Conservation (phyloP, 2,797 vertebrate species). For the Halcyon chelicuti region DNA sequence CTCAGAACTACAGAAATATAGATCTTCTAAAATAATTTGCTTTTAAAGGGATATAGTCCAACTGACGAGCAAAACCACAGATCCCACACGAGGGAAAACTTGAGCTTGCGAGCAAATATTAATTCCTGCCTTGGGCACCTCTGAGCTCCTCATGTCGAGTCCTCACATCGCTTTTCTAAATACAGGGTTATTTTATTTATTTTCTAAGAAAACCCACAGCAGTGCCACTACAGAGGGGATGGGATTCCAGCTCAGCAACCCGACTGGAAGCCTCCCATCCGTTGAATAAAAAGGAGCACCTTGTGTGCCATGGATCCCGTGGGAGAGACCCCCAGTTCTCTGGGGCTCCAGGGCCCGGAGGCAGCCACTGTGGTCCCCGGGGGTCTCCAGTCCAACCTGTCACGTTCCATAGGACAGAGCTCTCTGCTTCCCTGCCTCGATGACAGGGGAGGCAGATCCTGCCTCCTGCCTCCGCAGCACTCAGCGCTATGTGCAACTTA, state of each 20-base stretch:
- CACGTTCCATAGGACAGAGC: background rate
- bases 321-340: background rate
- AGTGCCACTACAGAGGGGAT: accelerated
- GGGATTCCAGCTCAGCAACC: background rate
- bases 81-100: background rate
- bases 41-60: background rate
- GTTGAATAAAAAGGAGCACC: background rate
- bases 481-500: accelerated
- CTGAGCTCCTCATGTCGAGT: background rate
- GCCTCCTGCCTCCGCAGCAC: background rate
- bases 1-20: background rate
- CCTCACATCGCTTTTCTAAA: background rate
- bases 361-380: accelerated
- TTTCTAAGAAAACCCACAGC: background rate
- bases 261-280: accelerated
- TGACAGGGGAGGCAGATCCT: background rate
- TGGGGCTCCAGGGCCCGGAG: accelerated
- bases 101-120: background rate
- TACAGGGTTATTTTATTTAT: background rate
- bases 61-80: background rate
- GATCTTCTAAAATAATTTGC: background rate
- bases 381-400: accelerated
- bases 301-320: accelerated
- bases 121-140: background rate
- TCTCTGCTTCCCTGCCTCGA: background rate